phyloP scores from a whole-genome alignment of 1,140 invertebrate genomes.

The Tribolium madens region DNA sequence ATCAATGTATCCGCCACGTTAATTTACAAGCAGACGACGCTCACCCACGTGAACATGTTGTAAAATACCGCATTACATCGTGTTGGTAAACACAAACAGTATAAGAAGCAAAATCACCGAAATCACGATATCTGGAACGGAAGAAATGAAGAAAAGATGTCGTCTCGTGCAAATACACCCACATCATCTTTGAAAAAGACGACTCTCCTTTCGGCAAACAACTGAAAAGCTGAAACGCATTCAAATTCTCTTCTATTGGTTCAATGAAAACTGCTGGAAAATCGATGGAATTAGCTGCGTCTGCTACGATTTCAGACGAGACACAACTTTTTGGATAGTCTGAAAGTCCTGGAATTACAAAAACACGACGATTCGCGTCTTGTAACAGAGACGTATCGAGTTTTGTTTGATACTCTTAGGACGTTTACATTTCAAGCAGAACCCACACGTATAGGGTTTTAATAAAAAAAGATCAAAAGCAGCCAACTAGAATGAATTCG shows the following conservation, averaged over 20 bases:
- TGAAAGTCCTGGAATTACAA: background rate
- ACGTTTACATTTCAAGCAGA: slow-evolving; percentile 8
- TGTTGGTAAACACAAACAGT: background rate
- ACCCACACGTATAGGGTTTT: slow-evolving; percentile 16
- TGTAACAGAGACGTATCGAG: background rate
- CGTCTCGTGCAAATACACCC: background rate
- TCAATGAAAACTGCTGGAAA: background rate
- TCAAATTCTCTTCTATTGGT: slow-evolving; percentile 1
- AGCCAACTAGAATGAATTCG: background rate
- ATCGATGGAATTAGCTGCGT: slow-evolving; percentile 10
- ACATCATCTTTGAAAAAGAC: background rate
- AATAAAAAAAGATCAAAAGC: slow-evolving; percentile 2
- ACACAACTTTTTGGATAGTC: background rate
- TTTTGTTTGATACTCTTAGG: background rate
- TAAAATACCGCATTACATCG: slow-evolving; percentile 21
- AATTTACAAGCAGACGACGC: slow-evolving; percentile 37
- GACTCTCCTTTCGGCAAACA: background rate
- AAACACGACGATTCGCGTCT: background rate
- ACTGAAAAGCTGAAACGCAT: slow-evolving; percentile 7
- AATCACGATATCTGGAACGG: background rate
- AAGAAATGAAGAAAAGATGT: no score
- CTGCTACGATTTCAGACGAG: background rate
- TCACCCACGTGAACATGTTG: slow-evolving; percentile 32
- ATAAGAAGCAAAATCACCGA: background rate
- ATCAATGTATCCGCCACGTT: slow-evolving; percentile 14